Evolutionary conservation across 2,797 vertebrate species (phyloP), one percentile per base, ranked within the genome.

Genomic region (Chiloscyllium punctatum): DNA sequence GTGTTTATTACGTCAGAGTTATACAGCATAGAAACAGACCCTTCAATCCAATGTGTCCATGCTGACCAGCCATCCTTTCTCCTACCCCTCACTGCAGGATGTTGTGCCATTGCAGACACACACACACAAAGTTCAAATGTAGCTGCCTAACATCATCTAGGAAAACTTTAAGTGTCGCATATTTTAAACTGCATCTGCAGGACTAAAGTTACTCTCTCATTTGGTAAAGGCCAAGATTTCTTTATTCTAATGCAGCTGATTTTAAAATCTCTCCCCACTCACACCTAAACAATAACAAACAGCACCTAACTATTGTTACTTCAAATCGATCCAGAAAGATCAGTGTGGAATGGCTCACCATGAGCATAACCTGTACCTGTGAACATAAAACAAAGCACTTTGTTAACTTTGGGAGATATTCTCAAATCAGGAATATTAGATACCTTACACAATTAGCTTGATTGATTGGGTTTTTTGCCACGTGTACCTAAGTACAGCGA

Each of bases 131-230:
- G 42, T 95, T 95, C 71, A 95, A 74, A 95, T 53, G 37, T n/a
- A 25, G 27, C 48, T 95, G 30, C 48, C 27, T 18, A 95, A 27
- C 0, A 11, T 95, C 94, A 95, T 37, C 42, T 16, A 74, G 48
- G 48, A 95, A 48, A 95, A 95, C 94, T 94, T 53, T 51, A 74
- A 94, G 74, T 74, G 33, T 74, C 71, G 53, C 71, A 74, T 4
- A 9, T 57, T 95, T 95, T 74, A 33, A 74, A 95, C 16, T 53
- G 92, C 66, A 33, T n/a, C 30, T 8, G 37, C 42, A 30, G 69
- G 27, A 74, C 13, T 74, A 16, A 95, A 77, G 71, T 48, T 3
- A 74, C 1, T 21, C 48, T 51, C 51, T 74, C 42, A n/a, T 53
- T 74, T 37, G 48, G 33, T 74, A 48, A 53, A 51, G 72, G 5